Percentiles rank a stretch among this genome's conserved stretches.
These are phyloP conservation scores for Ceratoteleas bidentatus DNA, from an alignment of 1,140 invertebrate genomes.

Conservation along the genomic window DNA sequence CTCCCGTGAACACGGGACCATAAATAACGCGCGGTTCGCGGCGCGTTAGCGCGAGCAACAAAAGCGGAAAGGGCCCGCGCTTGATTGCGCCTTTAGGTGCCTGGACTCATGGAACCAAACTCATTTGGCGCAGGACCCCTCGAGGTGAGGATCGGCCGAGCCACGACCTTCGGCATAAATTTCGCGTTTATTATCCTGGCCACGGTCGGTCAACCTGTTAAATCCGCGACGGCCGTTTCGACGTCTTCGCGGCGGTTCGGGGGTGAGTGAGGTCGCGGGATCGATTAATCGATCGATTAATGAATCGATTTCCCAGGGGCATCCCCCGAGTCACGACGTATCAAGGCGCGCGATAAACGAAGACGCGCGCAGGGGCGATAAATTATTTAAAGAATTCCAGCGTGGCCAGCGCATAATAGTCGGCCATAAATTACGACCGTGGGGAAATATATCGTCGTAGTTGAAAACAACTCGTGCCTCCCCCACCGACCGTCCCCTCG, in stretches of 20 bases:
- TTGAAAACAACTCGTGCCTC: conserved; percentile 66
- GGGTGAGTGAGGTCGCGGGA: conserved; percentile 42
- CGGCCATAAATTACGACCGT: conserved; percentile 67
- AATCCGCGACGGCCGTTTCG: conserved; percentile 50
- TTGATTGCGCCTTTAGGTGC: conserved; percentile 70
- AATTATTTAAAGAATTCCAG: conserved; percentile 72
- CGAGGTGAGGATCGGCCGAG: conserved; percentile 69
- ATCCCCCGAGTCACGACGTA: conserved; percentile 52
- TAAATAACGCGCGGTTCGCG: conserved; percentile 59
- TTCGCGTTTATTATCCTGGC: conserved; percentile 66
- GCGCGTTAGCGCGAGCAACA: conserved; percentile 42
- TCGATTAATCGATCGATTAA: conserved; percentile 70
- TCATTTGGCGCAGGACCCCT: conserved; percentile 70
- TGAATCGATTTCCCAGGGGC: conserved; percentile 65
- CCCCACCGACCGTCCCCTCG: conserved; percentile 50
- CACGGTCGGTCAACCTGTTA: conserved; percentile 61
- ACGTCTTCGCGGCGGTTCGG: conserved; percentile 11
- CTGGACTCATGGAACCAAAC: conserved; percentile 70
- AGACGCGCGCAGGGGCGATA: conserved; percentile 67
- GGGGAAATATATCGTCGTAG: conserved; percentile 69
- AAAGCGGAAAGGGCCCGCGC: conserved; percentile 58
- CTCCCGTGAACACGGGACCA: conserved; percentile 44
- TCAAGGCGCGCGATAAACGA: conserved; percentile 60
- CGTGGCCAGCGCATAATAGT: conserved; percentile 69
- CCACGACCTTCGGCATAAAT: conserved; percentile 68